Percentiles rank a stretch among this genome's conserved stretches.
Conservation (phyloP, 2,113 vertebrate genomes). For the Dasyprocta punctata region DNA sequence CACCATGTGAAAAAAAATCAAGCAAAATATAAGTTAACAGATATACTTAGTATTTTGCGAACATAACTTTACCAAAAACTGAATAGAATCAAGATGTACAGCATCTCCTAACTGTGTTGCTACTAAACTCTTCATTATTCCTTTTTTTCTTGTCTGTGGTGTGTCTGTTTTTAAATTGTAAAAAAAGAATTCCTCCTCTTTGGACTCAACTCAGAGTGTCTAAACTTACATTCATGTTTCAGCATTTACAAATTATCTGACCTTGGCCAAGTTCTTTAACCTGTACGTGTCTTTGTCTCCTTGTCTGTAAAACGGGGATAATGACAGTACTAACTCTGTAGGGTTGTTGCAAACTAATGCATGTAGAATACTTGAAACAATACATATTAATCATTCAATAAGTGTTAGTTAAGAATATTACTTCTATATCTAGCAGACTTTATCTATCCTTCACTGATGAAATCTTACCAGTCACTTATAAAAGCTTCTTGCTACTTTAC, state of each 20-base stretch:
- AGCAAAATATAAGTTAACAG: slow-evolving; percentile 7
- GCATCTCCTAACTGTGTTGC: neutral
- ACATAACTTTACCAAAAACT: neutral
- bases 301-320: neutral
- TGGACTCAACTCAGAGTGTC: neutral
- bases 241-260: neutral
- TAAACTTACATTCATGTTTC: neutral
- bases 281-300: neutral
- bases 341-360: neutral
- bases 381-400: neutral
- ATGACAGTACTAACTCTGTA: neutral
- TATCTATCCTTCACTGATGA: neutral
- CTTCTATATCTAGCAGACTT: neutral
- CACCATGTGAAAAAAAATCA: slow-evolving; percentile 28
- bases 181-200: neutral
- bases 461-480: neutral
- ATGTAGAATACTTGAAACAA: neutral
- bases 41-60: neutral
- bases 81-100: neutral
- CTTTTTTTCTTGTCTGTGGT: neutral
- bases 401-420: neutral
- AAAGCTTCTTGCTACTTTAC: neutral
- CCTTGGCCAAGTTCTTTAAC: neutral
- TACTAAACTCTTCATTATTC: neutral
- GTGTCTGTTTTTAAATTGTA: slow-evolving; percentile 24